Percentiles rank a stretch among this genome's conserved stretches.
Evolutionary conservation across 1,140 invertebrate species (phyloP).

Genomic region (Lepeophtheirus salmonis): DNA sequence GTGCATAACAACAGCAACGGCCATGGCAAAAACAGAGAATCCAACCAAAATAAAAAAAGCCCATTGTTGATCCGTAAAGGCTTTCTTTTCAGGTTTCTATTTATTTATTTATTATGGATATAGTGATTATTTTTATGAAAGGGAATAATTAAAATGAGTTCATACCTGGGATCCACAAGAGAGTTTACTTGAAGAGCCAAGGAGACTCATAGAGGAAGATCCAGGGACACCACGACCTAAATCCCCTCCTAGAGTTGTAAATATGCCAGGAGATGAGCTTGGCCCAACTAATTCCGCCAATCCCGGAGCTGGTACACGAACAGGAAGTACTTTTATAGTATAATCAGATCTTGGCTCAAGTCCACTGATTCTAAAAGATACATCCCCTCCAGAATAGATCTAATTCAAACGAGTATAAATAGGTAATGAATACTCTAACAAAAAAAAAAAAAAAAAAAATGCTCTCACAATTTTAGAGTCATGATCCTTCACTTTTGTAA

Average conservation of each 20-base stretch:
- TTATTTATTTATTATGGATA: too few species aligned
- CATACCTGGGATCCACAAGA: background rate
- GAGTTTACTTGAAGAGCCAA: background rate
- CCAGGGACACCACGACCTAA: background rate
- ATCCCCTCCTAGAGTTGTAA: slow-evolving; percentile 3
- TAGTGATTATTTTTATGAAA: too few species aligned
- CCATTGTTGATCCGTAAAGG: slow-evolving; percentile 37
- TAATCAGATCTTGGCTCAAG: slow-evolving; percentile 14
- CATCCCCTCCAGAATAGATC: slow-evolving; percentile 8
- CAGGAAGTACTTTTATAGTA: slow-evolving; percentile 6
- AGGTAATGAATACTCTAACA: background rate
- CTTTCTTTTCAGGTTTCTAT: background rate
- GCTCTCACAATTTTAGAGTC: slow-evolving; percentile 4
- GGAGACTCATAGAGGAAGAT: background rate
- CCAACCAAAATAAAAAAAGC: slow-evolving; percentile 39
- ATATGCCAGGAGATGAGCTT: background rate
- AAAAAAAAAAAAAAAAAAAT: background rate
- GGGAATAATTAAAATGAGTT: background rate
- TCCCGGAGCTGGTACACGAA: background rate
- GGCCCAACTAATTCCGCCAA: background rate
- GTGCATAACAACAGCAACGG: slow-evolving; percentile 39
- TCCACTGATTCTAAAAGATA: slow-evolving; percentile 1
- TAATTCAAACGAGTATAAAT: background rate
- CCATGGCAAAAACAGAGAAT: slow-evolving; percentile 40
- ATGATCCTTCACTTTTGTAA: slow-evolving; percentile 12